phyloP scores from a whole-genome alignment of 1,140 invertebrate species.

The Oncopodura yosiiana region DNA sequence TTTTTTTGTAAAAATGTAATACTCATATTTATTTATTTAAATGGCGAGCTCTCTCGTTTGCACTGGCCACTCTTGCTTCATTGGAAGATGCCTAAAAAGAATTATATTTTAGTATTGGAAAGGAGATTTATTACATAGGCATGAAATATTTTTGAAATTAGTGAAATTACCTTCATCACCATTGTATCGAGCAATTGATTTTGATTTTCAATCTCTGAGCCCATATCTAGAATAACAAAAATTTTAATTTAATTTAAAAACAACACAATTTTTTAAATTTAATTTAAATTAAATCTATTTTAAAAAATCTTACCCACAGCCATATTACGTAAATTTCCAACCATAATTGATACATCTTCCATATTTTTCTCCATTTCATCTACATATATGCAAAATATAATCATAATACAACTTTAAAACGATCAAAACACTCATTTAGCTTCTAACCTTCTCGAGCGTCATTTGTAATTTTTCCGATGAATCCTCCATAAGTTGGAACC shows the following conservation, averaged over 20 bases:
- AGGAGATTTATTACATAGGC: background rate
- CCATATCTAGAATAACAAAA: no score
- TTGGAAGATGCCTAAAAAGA: conserved; percentile 16
- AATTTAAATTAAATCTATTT: no score
- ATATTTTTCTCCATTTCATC: conserved; percentile 42
- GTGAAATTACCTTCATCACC: conserved; percentile 50
- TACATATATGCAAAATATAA: no score
- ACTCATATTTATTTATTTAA: no score
- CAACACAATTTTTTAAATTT: no score
- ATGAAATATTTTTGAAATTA: no score
- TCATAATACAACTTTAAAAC: no score
- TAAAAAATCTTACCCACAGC: no score
- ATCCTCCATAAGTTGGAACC: conserved; percentile 42
- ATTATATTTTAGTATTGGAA: background rate
- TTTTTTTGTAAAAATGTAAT: no score
- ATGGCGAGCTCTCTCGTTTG: conserved; percentile 23
- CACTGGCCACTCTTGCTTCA: conserved; percentile 15
- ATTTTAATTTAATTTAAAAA: no score
- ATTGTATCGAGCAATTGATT: conserved; percentile 54
- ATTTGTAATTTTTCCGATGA: conserved; percentile 49
- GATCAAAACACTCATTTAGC: no score
- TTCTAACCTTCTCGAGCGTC: conserved; percentile 41
- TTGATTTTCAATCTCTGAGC: conserved; percentile 52
- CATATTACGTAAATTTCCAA: conserved; percentile 59
- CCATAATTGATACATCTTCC: conserved; percentile 52